Conservation (phyloP, 1,140 invertebrate genomes). For the Centruroides vittatus region DNA sequence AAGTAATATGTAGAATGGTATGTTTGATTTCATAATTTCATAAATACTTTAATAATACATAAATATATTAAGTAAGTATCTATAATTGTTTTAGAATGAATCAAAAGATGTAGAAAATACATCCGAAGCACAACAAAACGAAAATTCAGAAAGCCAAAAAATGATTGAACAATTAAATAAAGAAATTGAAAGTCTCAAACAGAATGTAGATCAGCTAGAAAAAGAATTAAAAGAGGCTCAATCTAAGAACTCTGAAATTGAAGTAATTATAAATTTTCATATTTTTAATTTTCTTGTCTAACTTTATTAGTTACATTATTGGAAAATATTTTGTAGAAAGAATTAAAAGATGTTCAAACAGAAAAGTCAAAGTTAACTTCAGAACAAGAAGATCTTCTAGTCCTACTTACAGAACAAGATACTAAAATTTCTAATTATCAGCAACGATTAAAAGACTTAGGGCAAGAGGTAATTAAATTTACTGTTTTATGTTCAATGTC, state of each 20-base stretch:
- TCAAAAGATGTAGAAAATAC: constrained; percentile 18
- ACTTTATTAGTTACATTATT: too few species aligned
- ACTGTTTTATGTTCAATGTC: not conserved
- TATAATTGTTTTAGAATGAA: constrained; percentile 8
- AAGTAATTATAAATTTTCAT: constrained; percentile 12
- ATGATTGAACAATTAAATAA: constrained; percentile 7
- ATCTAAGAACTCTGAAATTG: constrained; percentile 21
- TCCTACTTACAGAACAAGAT: constrained; percentile 71
- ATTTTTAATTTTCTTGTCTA: too few species aligned
- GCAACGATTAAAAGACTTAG: constrained; percentile 47
- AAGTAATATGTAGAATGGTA: constrained; percentile 12
- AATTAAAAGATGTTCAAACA: not conserved
- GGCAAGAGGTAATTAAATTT: constrained; percentile 40
- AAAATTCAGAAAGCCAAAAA: constrained; percentile 29
- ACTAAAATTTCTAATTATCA: constrained; percentile 54
- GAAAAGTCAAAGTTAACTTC: constrained; percentile 39
- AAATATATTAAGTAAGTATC: not conserved
- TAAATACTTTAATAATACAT: not conserved
- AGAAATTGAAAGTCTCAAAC: constrained; percentile 7
- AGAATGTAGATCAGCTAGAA: constrained; percentile 5
- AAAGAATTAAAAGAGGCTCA: constrained; percentile 13
- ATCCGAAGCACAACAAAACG: constrained; percentile 23
- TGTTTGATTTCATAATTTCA: not conserved
- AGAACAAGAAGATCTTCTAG: constrained; percentile 80
- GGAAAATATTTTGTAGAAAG: not conserved